A percentile compares a stretch with the other conserved stretches of the same genome.
Conservation (phyloP, 2,888 invertebrate genomes). For the Eristalinus sepulchralis region DNA sequence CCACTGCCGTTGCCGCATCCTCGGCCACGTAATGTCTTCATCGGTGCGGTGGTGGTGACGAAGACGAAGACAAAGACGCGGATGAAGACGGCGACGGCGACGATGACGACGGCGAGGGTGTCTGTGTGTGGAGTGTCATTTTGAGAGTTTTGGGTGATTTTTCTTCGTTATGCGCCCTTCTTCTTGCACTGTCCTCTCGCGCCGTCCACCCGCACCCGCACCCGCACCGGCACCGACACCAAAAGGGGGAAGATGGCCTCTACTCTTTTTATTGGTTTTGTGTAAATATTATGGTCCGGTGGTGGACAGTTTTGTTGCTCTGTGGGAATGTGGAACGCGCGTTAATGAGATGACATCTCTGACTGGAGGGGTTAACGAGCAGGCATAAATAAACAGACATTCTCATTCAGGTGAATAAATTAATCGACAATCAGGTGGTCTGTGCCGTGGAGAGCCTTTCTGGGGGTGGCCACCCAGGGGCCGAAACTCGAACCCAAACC, state of each 20-base stretch:
- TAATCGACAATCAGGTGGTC: slow-evolving; percentile 71
- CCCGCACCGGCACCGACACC: background rate
- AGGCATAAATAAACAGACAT: slow-evolving; percentile 68
- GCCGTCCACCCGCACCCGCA: background rate
- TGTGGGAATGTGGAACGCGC: slow-evolving; percentile 68
- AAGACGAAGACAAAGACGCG: background rate
- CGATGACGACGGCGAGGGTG: slow-evolving; percentile 25
- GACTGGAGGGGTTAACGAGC: slow-evolving; percentile 65
- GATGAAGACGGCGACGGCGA: background rate
- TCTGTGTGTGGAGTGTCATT: slow-evolving; percentile 50
- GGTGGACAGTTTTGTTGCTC: slow-evolving; percentile 48
- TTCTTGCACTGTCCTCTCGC: background rate
- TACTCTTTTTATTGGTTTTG: slow-evolving; percentile 37
- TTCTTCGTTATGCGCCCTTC: slow-evolving; percentile 62
- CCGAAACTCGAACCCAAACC: background rate
- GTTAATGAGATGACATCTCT: slow-evolving; percentile 71
- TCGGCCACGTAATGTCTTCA: slow-evolving; percentile 62
- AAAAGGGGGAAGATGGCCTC: slow-evolving; percentile 17
- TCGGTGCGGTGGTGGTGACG: background rate
- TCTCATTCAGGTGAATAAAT: slow-evolving; percentile 69
- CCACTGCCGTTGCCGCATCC: slow-evolving; percentile 19
- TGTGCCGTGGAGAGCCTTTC: slow-evolving; percentile 29
- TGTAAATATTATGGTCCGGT: slow-evolving; percentile 62
- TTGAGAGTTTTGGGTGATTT: slow-evolving; percentile 60
- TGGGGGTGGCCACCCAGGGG: slow-evolving; percentile 64